phyloP scores from a whole-genome alignment of 2,888 invertebrate genomes.

The Arge pagana region DNA sequence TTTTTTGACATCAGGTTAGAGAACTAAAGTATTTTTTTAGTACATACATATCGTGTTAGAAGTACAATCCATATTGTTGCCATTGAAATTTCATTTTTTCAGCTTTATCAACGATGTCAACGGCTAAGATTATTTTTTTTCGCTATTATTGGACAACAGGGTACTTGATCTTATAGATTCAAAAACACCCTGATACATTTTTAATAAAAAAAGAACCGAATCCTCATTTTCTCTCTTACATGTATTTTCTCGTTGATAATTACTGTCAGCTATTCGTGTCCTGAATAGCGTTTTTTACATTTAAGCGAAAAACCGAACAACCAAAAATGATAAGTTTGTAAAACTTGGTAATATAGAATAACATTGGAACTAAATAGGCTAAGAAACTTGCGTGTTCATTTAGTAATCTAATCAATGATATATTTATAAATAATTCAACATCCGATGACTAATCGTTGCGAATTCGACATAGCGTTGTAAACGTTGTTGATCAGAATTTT shows the following conservation, averaged over 20 bases:
- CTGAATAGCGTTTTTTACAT: not conserved
- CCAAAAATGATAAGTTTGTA: conserved; percentile 18
- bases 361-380: conserved; percentile 22
- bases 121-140: conserved; percentile 7
- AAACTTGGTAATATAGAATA: conserved; percentile 3
- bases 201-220: conserved; percentile 12
- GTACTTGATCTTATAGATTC: conserved; percentile 18
- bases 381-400: conserved; percentile 45
- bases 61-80: conserved; percentile 37
- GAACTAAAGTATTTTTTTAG: conserved; percentile 46
- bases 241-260: conserved; percentile 10
- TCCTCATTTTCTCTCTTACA: not conserved
- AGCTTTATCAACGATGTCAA: conserved; percentile 18
- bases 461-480: conserved; percentile 22
- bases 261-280: conserved; percentile 2
- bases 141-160: conserved; percentile 19
- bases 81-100: conserved; percentile 27
- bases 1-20: conserved; percentile 30
- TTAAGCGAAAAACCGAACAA: conserved; percentile 25
- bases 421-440: conserved; percentile 26
- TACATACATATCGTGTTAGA: conserved; percentile 50
- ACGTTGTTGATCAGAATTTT: conserved; percentile 24
- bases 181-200: conserved; percentile 17
- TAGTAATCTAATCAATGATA: conserved; percentile 42
- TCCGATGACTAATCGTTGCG: conserved; percentile 11